A percentile compares a stretch with the other conserved stretches of the same genome.
Conservation (phyloP, 2,797 vertebrate species). For the Anableps anableps region DNA sequence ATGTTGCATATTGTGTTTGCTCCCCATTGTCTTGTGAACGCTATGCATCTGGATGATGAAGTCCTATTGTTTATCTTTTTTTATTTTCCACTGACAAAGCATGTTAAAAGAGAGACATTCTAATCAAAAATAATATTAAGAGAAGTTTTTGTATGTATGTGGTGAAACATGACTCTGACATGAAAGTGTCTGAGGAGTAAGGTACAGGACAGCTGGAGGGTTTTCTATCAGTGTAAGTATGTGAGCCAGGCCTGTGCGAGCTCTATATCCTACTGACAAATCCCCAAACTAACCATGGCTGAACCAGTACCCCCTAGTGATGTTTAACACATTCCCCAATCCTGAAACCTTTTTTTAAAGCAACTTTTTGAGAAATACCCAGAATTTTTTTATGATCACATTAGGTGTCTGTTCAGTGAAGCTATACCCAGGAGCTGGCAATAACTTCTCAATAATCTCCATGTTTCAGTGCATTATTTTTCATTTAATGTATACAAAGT, state of each 20-base stretch:
- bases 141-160: background rate
- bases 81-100: slow-evolving; percentile 58
- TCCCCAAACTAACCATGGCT: slow-evolving; percentile 58
- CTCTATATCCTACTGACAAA: slow-evolving; percentile 32
- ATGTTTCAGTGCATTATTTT: background rate
- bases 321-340: slow-evolving; percentile 16
- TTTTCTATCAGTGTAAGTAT: slow-evolving; percentile 49
- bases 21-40: slow-evolving; percentile 63
- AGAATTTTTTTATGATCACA: background rate
- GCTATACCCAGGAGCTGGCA: slow-evolving; percentile 3
- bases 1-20: slow-evolving; percentile 61
- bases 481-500: background rate
- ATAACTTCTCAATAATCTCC: background rate
- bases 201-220: slow-evolving; percentile 31
- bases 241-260: slow-evolving; percentile 39
- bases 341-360: background rate
- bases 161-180: slow-evolving; percentile 21
- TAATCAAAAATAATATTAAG: background rate
- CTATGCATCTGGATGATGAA: slow-evolving; percentile 51
- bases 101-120: slow-evolving; percentile 45
- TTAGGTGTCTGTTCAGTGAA: background rate
- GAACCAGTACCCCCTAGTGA: background rate
- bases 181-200: slow-evolving; percentile 29
- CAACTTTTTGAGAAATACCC: background rate
- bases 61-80: slow-evolving; percentile 37